Conservation (phyloP, 1,140 invertebrate species). For the Parasteatoda tepidariorum region DNA sequence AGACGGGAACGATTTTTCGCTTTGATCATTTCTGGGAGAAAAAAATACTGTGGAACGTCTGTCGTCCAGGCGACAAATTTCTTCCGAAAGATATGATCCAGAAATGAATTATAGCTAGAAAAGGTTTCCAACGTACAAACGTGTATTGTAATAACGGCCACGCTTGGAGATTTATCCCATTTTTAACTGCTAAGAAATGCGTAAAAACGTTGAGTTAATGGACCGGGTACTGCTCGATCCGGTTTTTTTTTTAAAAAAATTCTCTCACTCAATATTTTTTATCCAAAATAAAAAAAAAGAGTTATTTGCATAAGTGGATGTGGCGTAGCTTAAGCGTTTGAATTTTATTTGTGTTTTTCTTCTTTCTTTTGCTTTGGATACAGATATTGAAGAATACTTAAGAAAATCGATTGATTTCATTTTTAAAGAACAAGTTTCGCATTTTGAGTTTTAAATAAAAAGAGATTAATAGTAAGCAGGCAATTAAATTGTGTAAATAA, state of each 20-base stretch:
- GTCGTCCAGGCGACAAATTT: conserved; percentile 18
- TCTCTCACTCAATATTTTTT: background rate
- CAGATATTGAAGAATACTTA: too few relatives aligned
- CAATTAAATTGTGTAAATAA: too few relatives aligned
- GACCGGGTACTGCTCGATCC: background rate
- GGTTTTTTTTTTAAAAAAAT: background rate
- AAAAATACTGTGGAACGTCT: background rate
- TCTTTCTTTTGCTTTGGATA: too few relatives aligned
- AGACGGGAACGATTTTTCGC: conserved; percentile 14
- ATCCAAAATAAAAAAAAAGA: background rate
- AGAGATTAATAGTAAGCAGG: too few relatives aligned
- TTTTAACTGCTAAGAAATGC: background rate
- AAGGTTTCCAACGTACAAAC: background rate
- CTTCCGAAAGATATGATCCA: conserved; percentile 6
- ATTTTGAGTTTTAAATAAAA: too few relatives aligned
- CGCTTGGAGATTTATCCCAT: background rate
- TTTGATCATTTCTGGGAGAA: background rate
- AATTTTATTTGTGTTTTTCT: too few relatives aligned
- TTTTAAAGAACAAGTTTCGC: too few relatives aligned
- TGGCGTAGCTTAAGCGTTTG: too few relatives aligned
- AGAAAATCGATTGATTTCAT: too few relatives aligned
- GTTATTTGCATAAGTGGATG: background rate
- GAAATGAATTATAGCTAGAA: conserved; percentile 13
- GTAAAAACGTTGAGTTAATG: background rate
- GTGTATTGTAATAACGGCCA: too few relatives aligned